phyloP scores from a whole-genome alignment of 2,888 invertebrate genomes.

The Zelleria hepariella region DNA sequence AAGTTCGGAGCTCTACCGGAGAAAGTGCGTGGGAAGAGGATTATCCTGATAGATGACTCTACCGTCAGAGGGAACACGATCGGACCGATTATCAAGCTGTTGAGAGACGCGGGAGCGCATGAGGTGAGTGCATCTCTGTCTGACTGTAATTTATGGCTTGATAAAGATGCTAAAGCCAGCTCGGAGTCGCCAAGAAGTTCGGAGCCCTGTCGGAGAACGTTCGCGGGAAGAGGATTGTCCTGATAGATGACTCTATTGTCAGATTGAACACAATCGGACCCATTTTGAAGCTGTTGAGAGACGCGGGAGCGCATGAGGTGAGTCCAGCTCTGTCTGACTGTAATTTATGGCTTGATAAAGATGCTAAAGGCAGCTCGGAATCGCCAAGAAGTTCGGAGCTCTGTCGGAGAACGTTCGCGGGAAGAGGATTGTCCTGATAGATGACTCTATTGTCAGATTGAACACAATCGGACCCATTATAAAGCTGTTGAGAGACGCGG shows the following conservation, averaged over 20 bases:
- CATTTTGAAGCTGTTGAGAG: slow-evolving; percentile 91
- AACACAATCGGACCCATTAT: slow-evolving; percentile 98
- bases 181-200: slow-evolving; percentile 98
- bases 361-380: slow-evolving; percentile 96
- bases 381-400: slow-evolving; percentile 97
- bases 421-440: slow-evolving; percentile 91
- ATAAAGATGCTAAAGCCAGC: slow-evolving; percentile 79
- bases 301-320: slow-evolving; percentile 95
- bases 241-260: slow-evolving; percentile 98
- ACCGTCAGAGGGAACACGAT: slow-evolving; percentile 98
- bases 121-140: slow-evolving; percentile 73
- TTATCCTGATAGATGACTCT: slow-evolving; percentile 97
- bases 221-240: slow-evolving; percentile 87
- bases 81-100: slow-evolving; percentile 93
- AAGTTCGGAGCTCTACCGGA: slow-evolving; percentile 96
- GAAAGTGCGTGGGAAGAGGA: slow-evolving; percentile 88
- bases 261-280: slow-evolving; percentile 97
- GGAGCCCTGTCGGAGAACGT: slow-evolving; percentile 94
- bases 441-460: slow-evolving; percentile 97
- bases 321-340: too few species aligned
- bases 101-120: slow-evolving; percentile 92
- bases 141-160: too few species aligned
- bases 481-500: slow-evolving; percentile 90
- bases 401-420: slow-evolving; percentile 91
- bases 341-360: too few species aligned